phyloP scores from a whole-genome alignment of 2,797 vertebrate species.

The Anguilla megastoma region DNA sequence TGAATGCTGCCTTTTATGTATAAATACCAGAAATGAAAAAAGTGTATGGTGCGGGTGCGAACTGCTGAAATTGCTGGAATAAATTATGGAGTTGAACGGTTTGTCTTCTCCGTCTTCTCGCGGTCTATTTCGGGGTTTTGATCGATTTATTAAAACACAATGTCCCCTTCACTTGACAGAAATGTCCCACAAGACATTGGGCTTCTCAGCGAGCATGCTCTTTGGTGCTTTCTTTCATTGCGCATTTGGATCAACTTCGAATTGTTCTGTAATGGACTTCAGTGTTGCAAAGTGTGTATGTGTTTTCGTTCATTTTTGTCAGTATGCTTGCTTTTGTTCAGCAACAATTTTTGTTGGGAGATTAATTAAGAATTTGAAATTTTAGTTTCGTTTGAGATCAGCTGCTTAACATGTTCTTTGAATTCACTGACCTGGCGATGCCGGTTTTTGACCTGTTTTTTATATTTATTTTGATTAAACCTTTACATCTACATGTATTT shows the following conservation, averaged over 20 bases:
- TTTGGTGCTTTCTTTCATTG: not conserved
- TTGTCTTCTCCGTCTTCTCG: not conserved
- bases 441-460: not conserved
- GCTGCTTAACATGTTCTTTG: not conserved
- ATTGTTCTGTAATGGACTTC: not conserved
- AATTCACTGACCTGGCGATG: not conserved
- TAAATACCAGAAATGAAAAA: not conserved
- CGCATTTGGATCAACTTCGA: not conserved
- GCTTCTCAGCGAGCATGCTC: not conserved
- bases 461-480: not conserved
- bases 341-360: not conserved
- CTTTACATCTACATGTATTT: not conserved
- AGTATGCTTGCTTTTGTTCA: not conserved
- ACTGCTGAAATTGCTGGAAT: not conserved
- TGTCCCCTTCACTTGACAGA: not conserved
- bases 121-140: not conserved
- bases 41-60: not conserved
- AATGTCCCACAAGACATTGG: constrained; percentile 15
- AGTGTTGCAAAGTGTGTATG: not conserved
- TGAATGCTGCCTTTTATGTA: not conserved
- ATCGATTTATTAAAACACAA: not conserved
- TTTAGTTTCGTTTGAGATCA: not conserved
- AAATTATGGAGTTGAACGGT: not conserved
- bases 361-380: not conserved
- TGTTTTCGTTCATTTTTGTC: not conserved